Base-by-base conservation (phyloP, 2,797 vertebrate species). In the Chromobotia macracanthus region DNA sequence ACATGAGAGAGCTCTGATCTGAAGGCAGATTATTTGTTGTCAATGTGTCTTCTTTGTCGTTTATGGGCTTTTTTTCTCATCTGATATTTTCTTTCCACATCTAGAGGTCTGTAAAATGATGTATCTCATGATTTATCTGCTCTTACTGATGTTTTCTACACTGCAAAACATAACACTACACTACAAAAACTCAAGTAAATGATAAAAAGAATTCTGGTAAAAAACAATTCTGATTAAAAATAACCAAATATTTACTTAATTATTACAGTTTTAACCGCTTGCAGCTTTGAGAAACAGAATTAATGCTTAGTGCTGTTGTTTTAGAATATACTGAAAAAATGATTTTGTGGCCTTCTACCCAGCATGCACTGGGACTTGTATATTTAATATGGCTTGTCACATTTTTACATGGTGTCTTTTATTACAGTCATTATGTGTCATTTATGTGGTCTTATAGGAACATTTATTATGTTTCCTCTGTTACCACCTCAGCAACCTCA, bases 1-100 rank as follows among this genome's bases (percentile, higher is more conserved):
- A 75, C 78, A 89, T 92, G 15, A 63, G 35, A 71, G 67, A 71
- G 56, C 1, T 60, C 55, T 11, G 55, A 69, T 44, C 55, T 61
- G 23, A 56, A 51, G 75, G 23, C 66, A 77, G 19, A 77, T 77
- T 3, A 77, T 77, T 69, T 70, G 41, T 69, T 69, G 35, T 35
- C 51, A 16, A 46, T 44, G 51, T 56, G 63, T 18, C 63, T 46
- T 16, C 16, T 31, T 10, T 46, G 51, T 21, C 51, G 41, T 58
- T 46, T 58, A 28, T 25, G 18, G 16, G 3, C n/a, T 7, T 44
- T 53, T 75, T 38, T 55, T 16, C 48, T 38, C 19, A 75, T 65
- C 28, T 41, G 15, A 15, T 31, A 68, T 13, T 67, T 28, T 66
- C 5, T 38, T 38, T 38, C 55, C 19, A 67, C 63, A 46, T 15